phyloP scores from a whole-genome alignment of 37 sponge, comb jelly and placozoan genomes.

The Sycon ciliatum region DNA sequence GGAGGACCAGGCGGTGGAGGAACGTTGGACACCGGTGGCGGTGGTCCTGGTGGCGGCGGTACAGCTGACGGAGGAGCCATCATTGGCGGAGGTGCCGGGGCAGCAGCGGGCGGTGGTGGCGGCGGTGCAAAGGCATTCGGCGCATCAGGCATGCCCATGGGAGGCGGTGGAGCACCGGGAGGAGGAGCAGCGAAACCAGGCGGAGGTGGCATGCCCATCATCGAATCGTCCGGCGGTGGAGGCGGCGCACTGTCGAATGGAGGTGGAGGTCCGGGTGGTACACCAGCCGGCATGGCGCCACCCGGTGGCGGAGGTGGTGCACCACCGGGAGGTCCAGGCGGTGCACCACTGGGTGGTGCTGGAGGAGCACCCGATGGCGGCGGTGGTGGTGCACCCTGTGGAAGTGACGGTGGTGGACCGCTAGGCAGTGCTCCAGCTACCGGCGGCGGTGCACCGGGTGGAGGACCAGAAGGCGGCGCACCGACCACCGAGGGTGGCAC shows the following conservation, averaged over 20 bases:
- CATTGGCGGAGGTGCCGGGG: neutral
- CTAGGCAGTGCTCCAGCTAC: neutral
- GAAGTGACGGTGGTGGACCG: constrained; percentile 1
- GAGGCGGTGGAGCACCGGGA: neutral
- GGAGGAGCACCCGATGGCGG: constrained; percentile 18
- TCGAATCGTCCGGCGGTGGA: too few relatives aligned
- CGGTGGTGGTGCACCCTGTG: neutral
- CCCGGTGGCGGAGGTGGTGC: neutral
- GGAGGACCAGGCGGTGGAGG: neutral
- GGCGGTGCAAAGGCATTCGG: neutral
- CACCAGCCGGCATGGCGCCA: neutral
- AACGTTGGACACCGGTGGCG: neutral
- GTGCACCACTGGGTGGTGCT: neutral
- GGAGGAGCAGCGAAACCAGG: neutral
- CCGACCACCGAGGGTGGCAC: too few relatives aligned
- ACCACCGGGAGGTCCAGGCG: neutral
- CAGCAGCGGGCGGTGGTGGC: constrained; percentile 1
- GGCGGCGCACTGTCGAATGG: neutral
- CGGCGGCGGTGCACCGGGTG: neutral
- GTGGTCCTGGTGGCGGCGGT: constrained; percentile 2
- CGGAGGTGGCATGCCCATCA: too few relatives aligned
- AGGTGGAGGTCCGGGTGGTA: neutral
- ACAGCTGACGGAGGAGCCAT: neutral
- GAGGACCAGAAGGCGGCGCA: neutral
- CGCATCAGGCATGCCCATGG: neutral